Percentiles rank a stretch among this genome's conserved stretches.
Conservation (phyloP, 1,140 invertebrate species). For the Zeugodacus cucurbitae region DNA sequence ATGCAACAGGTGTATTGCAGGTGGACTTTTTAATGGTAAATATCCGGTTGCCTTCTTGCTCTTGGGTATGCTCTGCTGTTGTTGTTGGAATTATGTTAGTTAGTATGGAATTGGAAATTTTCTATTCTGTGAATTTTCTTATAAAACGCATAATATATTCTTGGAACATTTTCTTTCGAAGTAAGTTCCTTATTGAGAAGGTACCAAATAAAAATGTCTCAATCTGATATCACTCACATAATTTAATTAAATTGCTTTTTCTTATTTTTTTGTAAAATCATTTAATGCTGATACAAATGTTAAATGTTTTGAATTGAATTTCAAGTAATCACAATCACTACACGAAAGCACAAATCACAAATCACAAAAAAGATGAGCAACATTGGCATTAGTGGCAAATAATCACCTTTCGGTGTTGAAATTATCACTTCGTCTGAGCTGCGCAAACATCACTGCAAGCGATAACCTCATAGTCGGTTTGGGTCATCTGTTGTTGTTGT, state of each 20-base stretch:
- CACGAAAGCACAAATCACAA: neutral
- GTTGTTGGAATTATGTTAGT: neutral
- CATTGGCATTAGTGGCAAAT: slow-evolving; percentile 15
- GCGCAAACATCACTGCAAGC: neutral
- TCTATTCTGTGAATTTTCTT: too few relatives aligned
- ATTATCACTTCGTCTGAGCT: slow-evolving; percentile 31
- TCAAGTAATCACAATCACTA: neutral
- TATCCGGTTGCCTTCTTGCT: neutral
- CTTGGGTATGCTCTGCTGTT: neutral
- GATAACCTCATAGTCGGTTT: slow-evolving; percentile 22
- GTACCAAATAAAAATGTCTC: neutral
- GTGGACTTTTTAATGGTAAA: slow-evolving; percentile 23
- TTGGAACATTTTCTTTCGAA: too few relatives aligned
- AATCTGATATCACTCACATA: too few relatives aligned
- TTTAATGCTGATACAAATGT: neutral
- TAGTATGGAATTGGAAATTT: too few relatives aligned
- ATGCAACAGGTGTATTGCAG: slow-evolving; percentile 58
- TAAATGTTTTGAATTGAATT: neutral
- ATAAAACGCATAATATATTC: too few relatives aligned
- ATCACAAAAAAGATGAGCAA: neutral
- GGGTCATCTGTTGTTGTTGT: slow-evolving; percentile 23
- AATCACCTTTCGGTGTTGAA: slow-evolving; percentile 19
- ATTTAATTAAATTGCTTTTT: too few relatives aligned
- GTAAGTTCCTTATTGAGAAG: too few relatives aligned
- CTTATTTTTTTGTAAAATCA: too few relatives aligned